Conservation (phyloP, 2,113 vertebrate genomes). For the Alces alces region DNA sequence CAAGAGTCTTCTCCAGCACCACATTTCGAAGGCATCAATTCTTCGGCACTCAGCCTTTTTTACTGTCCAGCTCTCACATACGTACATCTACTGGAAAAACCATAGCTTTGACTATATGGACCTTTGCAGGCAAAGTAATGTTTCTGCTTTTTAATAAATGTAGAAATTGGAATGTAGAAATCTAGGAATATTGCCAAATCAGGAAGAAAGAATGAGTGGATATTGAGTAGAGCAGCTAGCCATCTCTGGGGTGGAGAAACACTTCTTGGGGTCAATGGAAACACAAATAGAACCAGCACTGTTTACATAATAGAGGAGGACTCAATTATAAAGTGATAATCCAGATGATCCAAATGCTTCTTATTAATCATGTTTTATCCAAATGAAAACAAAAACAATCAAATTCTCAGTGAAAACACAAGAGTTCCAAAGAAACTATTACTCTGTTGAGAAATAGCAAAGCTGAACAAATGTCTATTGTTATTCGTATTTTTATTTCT, state of each 20-base stretch:
- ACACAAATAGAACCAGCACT: background rate
- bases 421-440: background rate
- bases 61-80: background rate
- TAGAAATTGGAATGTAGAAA: background rate
- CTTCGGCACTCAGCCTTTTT: background rate
- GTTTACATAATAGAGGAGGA: background rate
- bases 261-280: background rate
- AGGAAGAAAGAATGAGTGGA: background rate
- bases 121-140: background rate
- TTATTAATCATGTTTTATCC: background rate
- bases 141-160: background rate
- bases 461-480: background rate
- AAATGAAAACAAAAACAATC: background rate
- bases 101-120: background rate
- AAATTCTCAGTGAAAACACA: background rate
- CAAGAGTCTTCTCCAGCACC: background rate
- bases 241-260: background rate
- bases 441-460: background rate
- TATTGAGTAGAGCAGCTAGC: background rate
- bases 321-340: background rate
- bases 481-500: conserved; percentile 11
- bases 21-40: background rate
- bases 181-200: background rate
- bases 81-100: background rate
- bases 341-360: background rate